Conservation (phyloP, 1,140 invertebrate species). For the Colletes gigas region DNA sequence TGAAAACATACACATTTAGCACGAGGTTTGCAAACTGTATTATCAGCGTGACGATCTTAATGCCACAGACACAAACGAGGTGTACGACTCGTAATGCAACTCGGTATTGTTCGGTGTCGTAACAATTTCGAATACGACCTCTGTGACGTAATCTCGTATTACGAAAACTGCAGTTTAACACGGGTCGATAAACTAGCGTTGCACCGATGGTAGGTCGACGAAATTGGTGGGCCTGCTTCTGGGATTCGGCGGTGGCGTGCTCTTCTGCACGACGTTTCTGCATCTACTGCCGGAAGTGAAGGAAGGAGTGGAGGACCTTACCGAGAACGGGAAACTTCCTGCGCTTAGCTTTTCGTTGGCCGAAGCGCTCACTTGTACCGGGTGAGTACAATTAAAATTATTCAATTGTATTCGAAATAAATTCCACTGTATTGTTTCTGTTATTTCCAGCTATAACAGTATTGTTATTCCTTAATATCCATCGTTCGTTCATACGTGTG, state of each 20-base stretch:
- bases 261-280: slow-evolving; percentile 94
- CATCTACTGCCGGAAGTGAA: slow-evolving; percentile 94
- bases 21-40: not conserved
- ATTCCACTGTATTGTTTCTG: no score
- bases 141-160: not conserved
- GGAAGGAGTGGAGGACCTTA: slow-evolving; percentile 84
- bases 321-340: slow-evolving; percentile 78
- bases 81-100: not conserved
- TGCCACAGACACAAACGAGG: no score
- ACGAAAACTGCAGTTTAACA: not conserved
- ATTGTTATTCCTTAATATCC: no score
- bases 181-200: not conserved
- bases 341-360: slow-evolving; percentile 85
- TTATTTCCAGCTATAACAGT: no score
- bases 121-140: not conserved
- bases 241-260: slow-evolving; percentile 94
- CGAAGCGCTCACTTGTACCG: slow-evolving; percentile 86
- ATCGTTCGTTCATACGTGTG: no score
- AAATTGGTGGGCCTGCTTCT: slow-evolving; percentile 84
- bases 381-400: slow-evolving; percentile 64
- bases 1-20: not conserved
- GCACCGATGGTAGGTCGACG: slow-evolving; percentile 71
- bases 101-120: not conserved
- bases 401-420: no score
- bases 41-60: slow-evolving; percentile 17